Percentiles rank a stretch among this genome's conserved stretches.
Conservation (phyloP, 2,797 vertebrate species). For the Rhinella marina region DNA sequence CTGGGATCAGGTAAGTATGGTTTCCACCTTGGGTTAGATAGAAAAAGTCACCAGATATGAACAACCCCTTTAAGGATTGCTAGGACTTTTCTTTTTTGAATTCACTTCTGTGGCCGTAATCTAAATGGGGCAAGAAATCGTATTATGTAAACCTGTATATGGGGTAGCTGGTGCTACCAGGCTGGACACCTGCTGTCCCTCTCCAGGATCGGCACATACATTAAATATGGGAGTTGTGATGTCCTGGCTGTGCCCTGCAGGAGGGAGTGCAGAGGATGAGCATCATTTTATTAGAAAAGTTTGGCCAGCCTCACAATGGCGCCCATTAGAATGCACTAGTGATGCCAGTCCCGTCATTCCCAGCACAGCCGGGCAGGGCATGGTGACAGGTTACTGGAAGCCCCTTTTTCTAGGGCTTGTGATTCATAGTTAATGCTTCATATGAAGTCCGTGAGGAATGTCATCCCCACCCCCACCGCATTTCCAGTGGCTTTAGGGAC, state of each 20-base stretch:
- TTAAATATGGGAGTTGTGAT: background rate
- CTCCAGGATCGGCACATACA: background rate
- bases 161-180: no score
- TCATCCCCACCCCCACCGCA: conserved; percentile 58
- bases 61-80: no score
- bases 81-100: no score
- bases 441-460: conserved; percentile 42
- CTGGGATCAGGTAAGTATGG: no score
- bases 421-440: conserved; percentile 35
- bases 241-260: background rate
- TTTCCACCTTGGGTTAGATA: no score
- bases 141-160: no score
- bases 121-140: background rate
- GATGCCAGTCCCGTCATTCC: background rate
- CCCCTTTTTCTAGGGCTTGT: background rate
- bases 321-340: background rate
- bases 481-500: conserved; percentile 60
- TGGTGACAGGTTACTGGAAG: background rate
- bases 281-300: background rate
- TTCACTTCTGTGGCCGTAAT: no score
- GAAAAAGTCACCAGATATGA: no score
- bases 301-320: background rate
- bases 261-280: background rate
- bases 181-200: no score
- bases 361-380: background rate